Base-by-base conservation (phyloP, 2,888 invertebrate species). In the Leucania comma region DNA sequence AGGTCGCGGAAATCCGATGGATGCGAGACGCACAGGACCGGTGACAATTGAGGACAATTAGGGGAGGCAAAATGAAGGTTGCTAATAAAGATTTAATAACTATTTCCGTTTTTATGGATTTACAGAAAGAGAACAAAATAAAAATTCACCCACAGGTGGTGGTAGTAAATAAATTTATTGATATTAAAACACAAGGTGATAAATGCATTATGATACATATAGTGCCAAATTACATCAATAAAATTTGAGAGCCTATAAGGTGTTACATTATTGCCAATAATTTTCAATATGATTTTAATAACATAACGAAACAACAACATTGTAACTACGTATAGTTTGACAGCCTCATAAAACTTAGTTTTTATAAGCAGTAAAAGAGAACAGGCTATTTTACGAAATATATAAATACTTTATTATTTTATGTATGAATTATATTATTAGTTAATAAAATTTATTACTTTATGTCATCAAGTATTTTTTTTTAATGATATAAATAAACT, bases 281-380 rank as follows among this genome's bases (percentile, higher is more conserved):
- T 65, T 26, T 66, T 29, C 38, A 64, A 71, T 32, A 64, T 60
- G 62, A 42, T 51, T 71, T 68, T 75, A 68, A 75, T 65, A 53
- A 29, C 10, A 20, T 32, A 54, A 57, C 29, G 12, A 12, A 26
- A 54, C 14, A 61, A 58, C 50, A 53, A 79, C 68, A 50, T 64
- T 76, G 76, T 76, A 54, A 20, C 20, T 50, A 32, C 6, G 3
- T 26, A 61, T 22, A 14, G 6, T 56, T 48, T 50, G 62, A 24
- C 54, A 38, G 35, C 29, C 10, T 69, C 72, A 51, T 79, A 80
- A 76, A 73, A 38, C 29, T 48, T 48, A 14, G 46, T 59, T 70
- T 73, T 70, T 70, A 77, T 59, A 57, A 35, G 48, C 53, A 24
- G 56, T 77, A 59, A 80, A 77, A 57, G 3, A 58, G 10, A 66